Evolutionary conservation across 2,797 vertebrate species (phyloP), one percentile per base, ranked within the genome.

Genomic region (Podargus strigoides): DNA sequence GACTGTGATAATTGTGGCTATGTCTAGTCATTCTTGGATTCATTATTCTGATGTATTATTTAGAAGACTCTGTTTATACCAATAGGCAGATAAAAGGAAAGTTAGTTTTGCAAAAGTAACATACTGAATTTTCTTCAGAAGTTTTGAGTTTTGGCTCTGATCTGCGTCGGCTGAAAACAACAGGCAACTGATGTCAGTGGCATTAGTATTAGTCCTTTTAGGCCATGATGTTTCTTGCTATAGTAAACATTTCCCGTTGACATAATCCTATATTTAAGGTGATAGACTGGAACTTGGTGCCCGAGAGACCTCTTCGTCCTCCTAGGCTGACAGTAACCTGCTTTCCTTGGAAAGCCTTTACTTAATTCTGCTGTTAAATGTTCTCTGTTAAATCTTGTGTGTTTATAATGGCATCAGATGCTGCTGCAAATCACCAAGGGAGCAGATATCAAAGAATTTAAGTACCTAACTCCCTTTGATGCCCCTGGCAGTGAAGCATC

Each of bases 11-110:
- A 53, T 39, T 76, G 49, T 82, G 93, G 37, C 64, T 75, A 26
- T 87, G 62, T 85, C 69, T 90, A 52, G 56, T 64, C 70, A 59
- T 74, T 95, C 59, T 24, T 92, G 64, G 90, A 60, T 70, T 81
- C 66, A 73, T 93, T 87, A 59, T 59, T 63, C 80, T 63, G 74
- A 95, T 94, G 32, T 75, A 79, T 94, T 88, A 95, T 96, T 94
- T 76, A 89, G 60, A 89, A 81, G 50, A 76, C 21, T 46, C 15
- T 86, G 66, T 86, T 94, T 85, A 87, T 90, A 82, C 36, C 63
- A 72, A n/a, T 27, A n/a, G 78, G 42, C 60, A 77, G 72, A 94
- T 89, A 92, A 95, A 93, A 93, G 53, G 78, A 74, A 96, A 85
- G 42, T 83, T 85, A 85, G 36, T 67, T 95, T 90, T 85, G 37